Evolutionary conservation across 2,888 invertebrate species (phyloP), one percentile per base, ranked within the genome.

Genomic region (Strigamia crassipes): DNA sequence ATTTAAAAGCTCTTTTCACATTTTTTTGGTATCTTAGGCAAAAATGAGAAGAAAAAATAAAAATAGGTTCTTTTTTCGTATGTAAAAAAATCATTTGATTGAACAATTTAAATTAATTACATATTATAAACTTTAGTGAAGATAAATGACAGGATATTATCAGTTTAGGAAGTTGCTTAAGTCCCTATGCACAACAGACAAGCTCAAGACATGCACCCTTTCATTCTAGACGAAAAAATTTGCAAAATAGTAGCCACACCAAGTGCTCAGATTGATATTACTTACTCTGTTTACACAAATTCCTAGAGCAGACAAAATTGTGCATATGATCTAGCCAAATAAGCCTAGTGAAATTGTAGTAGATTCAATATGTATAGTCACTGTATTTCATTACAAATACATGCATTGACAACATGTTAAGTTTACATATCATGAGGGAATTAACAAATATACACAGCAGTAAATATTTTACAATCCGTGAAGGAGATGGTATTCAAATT

Each of bases 1-100:
- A 3, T 84, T 84, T 83, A 84, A 84, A 84, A 83, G 83, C 83
- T 84, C 83, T 83, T 79, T 38, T 34, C 34, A 46, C n/a, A 61
- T 77, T 79, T 15, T n/a, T n/a, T n/a, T n/a, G n/a, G n/a, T n/a
- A n/a, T 31, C 41, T 38, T n/a, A 79, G 31, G 38, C 34, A 41
- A 79, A 79, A 38, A 79, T 15, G 13, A 79, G 31, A 6, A 79
- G 6, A 79, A 79, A 15, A 79, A 15, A 41, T 15, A 27, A 77
- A 77, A 77, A 77, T 56, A 18, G n/a, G 23, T 77, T 79, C n/a
- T n/a, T 38, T 41, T 41, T 38, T 79, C 6, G n/a, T 34, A 31
- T 6, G 15, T 77, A 21, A 77, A 79, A 77, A 79, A 79, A 79
- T 79, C 79, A 79, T 79, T 79, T 79, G 79, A 79, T 79, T 79